A percentile compares a stretch with the other conserved stretches of the same genome.
Conservation (phyloP, 2,797 vertebrate genomes). For the Halcyon badia region DNA sequence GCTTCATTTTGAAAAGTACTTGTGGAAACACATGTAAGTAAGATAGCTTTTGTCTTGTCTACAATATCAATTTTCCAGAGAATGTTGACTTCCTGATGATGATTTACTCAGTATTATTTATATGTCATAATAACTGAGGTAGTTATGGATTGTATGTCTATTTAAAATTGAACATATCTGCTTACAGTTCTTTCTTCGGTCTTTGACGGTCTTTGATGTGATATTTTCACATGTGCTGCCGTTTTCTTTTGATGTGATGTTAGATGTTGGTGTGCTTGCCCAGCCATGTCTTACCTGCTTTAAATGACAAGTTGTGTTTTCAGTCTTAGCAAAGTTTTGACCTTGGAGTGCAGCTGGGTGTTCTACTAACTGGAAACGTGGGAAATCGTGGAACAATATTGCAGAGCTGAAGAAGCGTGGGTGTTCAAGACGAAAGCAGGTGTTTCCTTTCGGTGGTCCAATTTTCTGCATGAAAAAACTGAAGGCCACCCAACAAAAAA, state of each 20-base stretch:
- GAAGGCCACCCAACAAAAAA: slow-evolving; percentile 36
- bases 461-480: slow-evolving; percentile 52
- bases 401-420: slow-evolving; percentile 41
- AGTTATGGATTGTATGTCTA: not conserved
- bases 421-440: slow-evolving; percentile 64
- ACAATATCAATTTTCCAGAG: not conserved
- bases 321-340: slow-evolving; percentile 38
- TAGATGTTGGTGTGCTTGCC: not conserved
- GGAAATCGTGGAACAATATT: slow-evolving; percentile 51
- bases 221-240: not conserved
- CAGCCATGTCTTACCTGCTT: not conserved
- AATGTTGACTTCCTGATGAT: not conserved
- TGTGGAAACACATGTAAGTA: not conserved
- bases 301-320: slow-evolving; percentile 5
- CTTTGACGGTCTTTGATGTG: not conserved
- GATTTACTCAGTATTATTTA: not conserved
- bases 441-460: slow-evolving; percentile 75
- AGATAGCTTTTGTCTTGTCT: not conserved
- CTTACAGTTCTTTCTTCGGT: not conserved
- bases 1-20: not conserved
- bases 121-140: not conserved
- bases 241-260: not conserved
- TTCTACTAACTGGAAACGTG: slow-evolving; percentile 49
- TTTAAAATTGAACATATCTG: not conserved
- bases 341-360: slow-evolving; percentile 51